These are phyloP conservation scores for Fulmarus glacialis DNA, from an alignment of 2,113 vertebrate genomes.

Conservation along the genomic window DNA sequence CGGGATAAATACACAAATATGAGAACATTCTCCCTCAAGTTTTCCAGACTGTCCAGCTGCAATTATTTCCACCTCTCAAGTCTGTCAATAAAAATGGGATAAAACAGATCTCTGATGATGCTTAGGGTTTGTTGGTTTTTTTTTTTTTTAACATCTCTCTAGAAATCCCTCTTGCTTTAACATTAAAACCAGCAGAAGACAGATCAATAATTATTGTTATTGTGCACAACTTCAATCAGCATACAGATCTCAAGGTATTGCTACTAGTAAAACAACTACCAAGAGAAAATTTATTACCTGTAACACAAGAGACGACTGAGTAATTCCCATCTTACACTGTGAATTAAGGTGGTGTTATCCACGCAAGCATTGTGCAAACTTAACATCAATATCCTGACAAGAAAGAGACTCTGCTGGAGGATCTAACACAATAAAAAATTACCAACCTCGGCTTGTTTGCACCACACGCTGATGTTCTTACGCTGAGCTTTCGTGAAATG, in stretches of 20 bases:
- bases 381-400: constrained; percentile 71
- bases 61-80: neutral
- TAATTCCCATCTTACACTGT: constrained; percentile 24
- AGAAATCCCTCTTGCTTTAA: neutral
- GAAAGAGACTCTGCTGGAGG: constrained; percentile 50
- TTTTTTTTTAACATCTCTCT: neutral
- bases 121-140: neutral
- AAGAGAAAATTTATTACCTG: constrained; percentile 49
- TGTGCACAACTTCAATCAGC: neutral
- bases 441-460: constrained; percentile 99
- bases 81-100: neutral
- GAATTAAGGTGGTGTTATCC: constrained; percentile 51
- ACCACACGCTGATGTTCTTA: constrained; percentile 99
- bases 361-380: constrained; percentile 38
- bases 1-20: neutral
- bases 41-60: neutral
- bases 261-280: neutral
- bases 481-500: constrained; percentile 99
- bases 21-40: neutral
- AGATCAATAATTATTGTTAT: neutral
- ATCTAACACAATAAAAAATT: constrained; percentile 68
- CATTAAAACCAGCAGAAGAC: neutral
- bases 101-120: neutral
- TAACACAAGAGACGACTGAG: constrained; percentile 17
- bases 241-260: neutral